phyloP scores from a whole-genome alignment of 1,140 invertebrate species.

The Cyphomyrmex costatus region DNA sequence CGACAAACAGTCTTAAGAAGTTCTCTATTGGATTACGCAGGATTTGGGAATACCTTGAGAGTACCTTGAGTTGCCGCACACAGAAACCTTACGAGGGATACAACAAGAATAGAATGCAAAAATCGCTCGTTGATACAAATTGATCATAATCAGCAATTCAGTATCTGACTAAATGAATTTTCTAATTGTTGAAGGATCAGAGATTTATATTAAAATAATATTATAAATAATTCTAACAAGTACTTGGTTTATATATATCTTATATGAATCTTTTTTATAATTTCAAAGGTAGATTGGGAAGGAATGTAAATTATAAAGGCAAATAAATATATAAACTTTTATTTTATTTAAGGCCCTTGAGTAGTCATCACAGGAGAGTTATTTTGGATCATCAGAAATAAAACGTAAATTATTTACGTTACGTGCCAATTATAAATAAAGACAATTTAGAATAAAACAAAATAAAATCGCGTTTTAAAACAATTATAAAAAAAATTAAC shows the following conservation, averaged over 20 bases:
- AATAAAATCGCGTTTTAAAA: too few species aligned
- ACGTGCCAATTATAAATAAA: too few species aligned
- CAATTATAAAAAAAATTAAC: too few species aligned
- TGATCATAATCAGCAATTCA: not conserved
- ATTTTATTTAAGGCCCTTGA: not conserved
- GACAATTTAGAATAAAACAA: too few species aligned
- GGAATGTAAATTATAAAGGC: not conserved
- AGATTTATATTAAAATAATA: not conserved
- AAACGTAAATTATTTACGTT: too few species aligned
- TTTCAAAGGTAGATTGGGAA: not conserved
- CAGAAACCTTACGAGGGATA: constrained; percentile 75
- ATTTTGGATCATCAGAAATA: too few species aligned
- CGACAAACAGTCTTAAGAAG: constrained; percentile 85
- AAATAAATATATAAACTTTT: not conserved
- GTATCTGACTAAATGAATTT: not conserved
- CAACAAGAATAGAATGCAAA: constrained; percentile 65
- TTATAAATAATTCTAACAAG: not conserved
- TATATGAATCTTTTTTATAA: not conserved
- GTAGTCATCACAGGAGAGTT: too few species aligned
- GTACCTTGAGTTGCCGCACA: constrained; percentile 78
- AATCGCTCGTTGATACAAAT: not conserved
- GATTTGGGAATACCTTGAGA: constrained; percentile 85
- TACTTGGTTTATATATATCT: constrained; percentile 7
- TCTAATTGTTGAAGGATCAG: not conserved
- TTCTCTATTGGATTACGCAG: constrained; percentile 83